Evolutionary conservation across 2,797 vertebrate species (phyloP).

Genomic region (Hyperoplus immaculatus): DNA sequence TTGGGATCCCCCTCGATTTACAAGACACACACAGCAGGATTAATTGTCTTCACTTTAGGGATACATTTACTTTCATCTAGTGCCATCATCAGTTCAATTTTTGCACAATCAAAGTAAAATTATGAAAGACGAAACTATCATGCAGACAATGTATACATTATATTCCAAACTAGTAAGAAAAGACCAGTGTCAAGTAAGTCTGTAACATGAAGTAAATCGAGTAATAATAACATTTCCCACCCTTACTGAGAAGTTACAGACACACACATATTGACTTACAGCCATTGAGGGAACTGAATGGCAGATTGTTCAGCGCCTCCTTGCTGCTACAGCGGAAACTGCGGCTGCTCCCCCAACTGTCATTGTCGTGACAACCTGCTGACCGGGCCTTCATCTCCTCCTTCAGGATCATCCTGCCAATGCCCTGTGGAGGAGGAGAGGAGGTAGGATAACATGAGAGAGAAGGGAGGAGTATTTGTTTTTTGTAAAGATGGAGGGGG

Average conservation of each 20-base stretch:
- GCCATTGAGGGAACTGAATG: constrained; percentile 92
- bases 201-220: too few relatives aligned
- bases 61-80: neutral
- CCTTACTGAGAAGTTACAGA: neutral
- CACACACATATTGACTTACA: constrained; percentile 85
- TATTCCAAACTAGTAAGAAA: too few relatives aligned
- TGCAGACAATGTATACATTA: too few relatives aligned
- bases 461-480: constrained; percentile 7
- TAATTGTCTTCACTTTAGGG: neutral
- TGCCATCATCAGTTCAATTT: neutral
- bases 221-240: too few relatives aligned
- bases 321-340: constrained; percentile 93
- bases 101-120: neutral
- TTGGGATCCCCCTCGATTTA: too few relatives aligned
- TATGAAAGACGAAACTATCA: too few relatives aligned
- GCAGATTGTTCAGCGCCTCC: constrained; percentile 90
- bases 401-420: constrained; percentile 96
- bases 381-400: constrained; percentile 98
- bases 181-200: too few relatives aligned
- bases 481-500: neutral
- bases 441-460: neutral
- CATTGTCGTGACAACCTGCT: constrained; percentile 90
- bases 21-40: neutral
- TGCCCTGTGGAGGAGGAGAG: constrained; percentile 83
- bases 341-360: constrained; percentile 92